Percentiles rank a stretch among this genome's conserved stretches.
These are phyloP conservation scores for Mastomys natalensis DNA, from an alignment of 2,113 vertebrate species.

Conservation along the genomic window DNA sequence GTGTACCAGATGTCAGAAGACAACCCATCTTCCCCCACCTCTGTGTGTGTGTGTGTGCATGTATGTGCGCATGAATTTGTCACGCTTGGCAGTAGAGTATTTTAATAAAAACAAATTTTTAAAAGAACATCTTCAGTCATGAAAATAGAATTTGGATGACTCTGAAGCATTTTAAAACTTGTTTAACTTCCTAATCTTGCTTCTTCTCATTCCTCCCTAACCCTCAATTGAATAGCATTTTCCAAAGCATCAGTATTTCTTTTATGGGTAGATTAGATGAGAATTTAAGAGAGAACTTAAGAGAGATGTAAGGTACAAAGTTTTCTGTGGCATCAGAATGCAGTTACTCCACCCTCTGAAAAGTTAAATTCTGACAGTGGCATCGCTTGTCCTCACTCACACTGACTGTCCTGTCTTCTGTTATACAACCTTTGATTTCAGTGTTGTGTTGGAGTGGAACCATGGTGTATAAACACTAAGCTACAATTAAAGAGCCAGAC, in stretches of 20 bases:
- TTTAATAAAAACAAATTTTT: not conserved
- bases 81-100: not conserved
- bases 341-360: not conserved
- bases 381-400: slow-evolving; percentile 38
- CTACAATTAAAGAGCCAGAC: slow-evolving; percentile 48
- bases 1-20: not conserved
- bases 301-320: not conserved
- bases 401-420: not conserved
- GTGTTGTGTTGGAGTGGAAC: slow-evolving; percentile 21
- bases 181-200: slow-evolving; percentile 19
- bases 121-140: slow-evolving; percentile 1
- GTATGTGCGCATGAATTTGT: not conserved
- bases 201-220: rapidly evolving
- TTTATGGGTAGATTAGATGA: not conserved
- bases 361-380: slow-evolving; percentile 33
- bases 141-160: not conserved
- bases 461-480: slow-evolving; percentile 44
- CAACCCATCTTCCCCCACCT: not conserved
- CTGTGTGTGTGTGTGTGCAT: not conserved
- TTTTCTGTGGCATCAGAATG: not conserved
- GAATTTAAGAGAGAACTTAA: not conserved
- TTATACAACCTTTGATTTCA: slow-evolving; percentile 43
- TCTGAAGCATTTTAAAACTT: slow-evolving; percentile 16
- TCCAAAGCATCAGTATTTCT: not conserved
- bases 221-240: not conserved